Conservation (phyloP, 2,797 vertebrate species). For the Intellagama lesueurii region DNA sequence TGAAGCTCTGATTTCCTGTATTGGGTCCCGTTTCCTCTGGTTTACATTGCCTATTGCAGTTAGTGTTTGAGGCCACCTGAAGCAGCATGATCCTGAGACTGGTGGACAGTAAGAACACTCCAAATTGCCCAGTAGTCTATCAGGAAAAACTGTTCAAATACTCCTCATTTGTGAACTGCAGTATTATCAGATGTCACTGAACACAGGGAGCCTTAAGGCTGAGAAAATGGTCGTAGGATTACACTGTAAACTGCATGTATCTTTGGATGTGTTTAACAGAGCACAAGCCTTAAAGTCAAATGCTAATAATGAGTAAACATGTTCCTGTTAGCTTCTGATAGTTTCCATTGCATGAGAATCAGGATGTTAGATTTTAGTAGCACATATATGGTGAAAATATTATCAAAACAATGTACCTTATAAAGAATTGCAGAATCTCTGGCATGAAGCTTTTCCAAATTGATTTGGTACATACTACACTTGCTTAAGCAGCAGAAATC, state of each 20-base stretch:
- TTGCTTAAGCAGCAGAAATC: slow-evolving; percentile 72
- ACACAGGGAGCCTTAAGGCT: not conserved
- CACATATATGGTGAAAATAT: slow-evolving; percentile 63
- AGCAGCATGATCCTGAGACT: slow-evolving; percentile 25
- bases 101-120: not conserved
- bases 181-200: not conserved
- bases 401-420: slow-evolving; percentile 61
- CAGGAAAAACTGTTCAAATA: not conserved
- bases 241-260: not conserved
- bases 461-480: slow-evolving; percentile 69
- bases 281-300: not conserved
- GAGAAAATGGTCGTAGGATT: not conserved
- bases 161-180: not conserved
- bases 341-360: slow-evolving; percentile 41
- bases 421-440: slow-evolving; percentile 67
- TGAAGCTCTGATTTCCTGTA: slow-evolving; percentile 7
- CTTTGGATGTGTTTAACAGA: not conserved
- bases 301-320: slow-evolving; percentile 11
- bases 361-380: slow-evolving; percentile 65
- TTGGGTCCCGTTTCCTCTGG: not conserved
- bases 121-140: not conserved
- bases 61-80: not conserved
- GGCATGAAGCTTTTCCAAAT: slow-evolving; percentile 58
- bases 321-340: not conserved
- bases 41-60: not conserved